These are phyloP conservation scores for Chloroceryle inda DNA, from an alignment of 2,797 vertebrate genomes.

Conservation along the genomic window DNA sequence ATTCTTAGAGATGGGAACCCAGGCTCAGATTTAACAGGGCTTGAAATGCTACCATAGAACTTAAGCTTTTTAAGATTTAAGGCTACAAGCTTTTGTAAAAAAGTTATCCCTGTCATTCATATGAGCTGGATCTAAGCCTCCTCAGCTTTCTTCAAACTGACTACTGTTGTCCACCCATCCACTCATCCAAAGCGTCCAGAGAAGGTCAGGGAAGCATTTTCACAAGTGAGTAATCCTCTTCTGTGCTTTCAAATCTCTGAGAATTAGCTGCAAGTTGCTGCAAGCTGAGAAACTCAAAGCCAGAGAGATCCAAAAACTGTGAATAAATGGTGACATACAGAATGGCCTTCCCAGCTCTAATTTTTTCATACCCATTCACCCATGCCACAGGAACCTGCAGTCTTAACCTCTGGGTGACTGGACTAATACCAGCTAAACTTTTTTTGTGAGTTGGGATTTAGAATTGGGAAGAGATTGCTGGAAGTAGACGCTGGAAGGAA, in stretches of 20 bases:
- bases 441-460: background rate
- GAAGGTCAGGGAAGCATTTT: conserved; percentile 7
- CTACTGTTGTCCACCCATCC: background rate
- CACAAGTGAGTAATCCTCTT: conserved; percentile 11
- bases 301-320: background rate
- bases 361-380: background rate
- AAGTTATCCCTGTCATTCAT: conserved; percentile 19
- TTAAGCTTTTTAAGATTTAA: conserved; percentile 29
- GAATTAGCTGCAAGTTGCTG: background rate
- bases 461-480: background rate
- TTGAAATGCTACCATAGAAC: background rate
- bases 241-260: background rate
- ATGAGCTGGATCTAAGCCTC: background rate
- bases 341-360: background rate
- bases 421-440: background rate
- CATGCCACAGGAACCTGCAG: background rate
- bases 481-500: background rate
- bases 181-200: background rate
- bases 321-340: background rate
- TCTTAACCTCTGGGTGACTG: accelerated
- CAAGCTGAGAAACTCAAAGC: background rate
- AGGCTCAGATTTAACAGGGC: background rate
- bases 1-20: background rate
- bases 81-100: conserved; percentile 9
- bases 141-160: background rate